Conservation (phyloP, 2,797 vertebrate species). For the Erethizon dorsatum region DNA sequence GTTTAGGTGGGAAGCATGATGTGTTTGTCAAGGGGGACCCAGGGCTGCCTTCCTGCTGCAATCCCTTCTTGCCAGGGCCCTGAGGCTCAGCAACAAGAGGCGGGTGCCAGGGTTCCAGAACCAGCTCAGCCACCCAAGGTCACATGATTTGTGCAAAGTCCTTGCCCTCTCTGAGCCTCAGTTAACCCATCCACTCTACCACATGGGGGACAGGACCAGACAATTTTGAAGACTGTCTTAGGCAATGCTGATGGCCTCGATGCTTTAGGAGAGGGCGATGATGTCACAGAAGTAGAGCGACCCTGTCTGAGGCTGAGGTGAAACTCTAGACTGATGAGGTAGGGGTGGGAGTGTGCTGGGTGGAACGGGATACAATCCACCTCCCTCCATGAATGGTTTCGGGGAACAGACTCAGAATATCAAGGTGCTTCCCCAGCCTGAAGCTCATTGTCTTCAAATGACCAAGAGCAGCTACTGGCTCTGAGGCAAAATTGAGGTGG, state of each 20-base stretch:
- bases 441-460: slow-evolving; percentile 24
- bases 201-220: background rate
- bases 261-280: background rate
- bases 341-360: background rate
- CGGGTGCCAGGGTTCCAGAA: background rate
- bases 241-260: background rate
- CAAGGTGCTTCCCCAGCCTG: background rate
- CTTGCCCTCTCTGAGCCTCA: background rate
- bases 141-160: background rate
- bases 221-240: background rate
- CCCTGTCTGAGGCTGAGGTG: background rate
- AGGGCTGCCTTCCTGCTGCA: slow-evolving; percentile 17
- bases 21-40: slow-evolving; percentile 86
- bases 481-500: background rate
- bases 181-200: background rate
- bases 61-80: background rate
- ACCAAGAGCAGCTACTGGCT: background rate
- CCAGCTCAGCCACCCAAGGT: background rate
- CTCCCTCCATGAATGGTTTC: background rate
- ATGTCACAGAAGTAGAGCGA: background rate
- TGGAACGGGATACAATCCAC: background rate
- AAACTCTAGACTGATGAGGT: background rate
- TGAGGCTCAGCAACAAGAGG: background rate
- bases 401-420: background rate
- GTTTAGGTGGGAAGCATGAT: slow-evolving; percentile 88